Evolutionary conservation across 2,797 vertebrate genomes (phyloP).

Genomic region (Botia almorhae): DNA sequence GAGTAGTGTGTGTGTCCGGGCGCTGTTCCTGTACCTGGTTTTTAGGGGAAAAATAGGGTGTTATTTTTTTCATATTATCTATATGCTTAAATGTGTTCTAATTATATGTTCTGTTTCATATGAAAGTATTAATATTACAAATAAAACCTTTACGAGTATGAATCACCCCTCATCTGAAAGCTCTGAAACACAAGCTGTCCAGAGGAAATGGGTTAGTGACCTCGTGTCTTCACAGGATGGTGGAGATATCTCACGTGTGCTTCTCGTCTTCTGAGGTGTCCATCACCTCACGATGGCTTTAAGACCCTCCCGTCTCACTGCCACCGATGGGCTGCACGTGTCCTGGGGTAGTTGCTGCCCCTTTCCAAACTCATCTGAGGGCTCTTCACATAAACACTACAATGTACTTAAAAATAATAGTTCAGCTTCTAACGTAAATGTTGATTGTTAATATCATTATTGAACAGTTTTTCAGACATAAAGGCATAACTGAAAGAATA

Average conservation of each 20-base stretch:
- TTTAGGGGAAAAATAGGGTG: no score
- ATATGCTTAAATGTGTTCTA: neutral
- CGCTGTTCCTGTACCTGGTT: no score
- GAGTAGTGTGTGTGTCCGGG: no score
- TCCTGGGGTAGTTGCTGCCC: neutral
- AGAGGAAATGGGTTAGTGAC: slow-evolving; percentile 66
- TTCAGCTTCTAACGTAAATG: no score
- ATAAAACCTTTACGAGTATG: neutral
- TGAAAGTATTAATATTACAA: neutral
- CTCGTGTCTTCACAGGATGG: slow-evolving; percentile 46
- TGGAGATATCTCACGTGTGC: slow-evolving; percentile 59
- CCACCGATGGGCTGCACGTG: slow-evolving; percentile 50
- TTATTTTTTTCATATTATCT: neutral
- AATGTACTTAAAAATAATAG: no score
- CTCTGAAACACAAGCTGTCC: slow-evolving; percentile 68
- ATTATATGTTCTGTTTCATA: neutral
- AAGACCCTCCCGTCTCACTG: slow-evolving; percentile 39
- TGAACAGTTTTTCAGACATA: no score
- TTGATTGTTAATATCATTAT: no score
- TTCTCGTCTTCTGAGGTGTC: slow-evolving; percentile 70
- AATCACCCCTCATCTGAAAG: slow-evolving; percentile 17
- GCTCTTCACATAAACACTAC: neutral
- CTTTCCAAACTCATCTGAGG: neutral
- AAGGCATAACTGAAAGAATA: no score
- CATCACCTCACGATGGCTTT: slow-evolving; percentile 66